These are phyloP conservation scores for Osedax fenrisi DNA, from an alignment of 2,888 invertebrate genomes.

Conservation along the genomic window DNA sequence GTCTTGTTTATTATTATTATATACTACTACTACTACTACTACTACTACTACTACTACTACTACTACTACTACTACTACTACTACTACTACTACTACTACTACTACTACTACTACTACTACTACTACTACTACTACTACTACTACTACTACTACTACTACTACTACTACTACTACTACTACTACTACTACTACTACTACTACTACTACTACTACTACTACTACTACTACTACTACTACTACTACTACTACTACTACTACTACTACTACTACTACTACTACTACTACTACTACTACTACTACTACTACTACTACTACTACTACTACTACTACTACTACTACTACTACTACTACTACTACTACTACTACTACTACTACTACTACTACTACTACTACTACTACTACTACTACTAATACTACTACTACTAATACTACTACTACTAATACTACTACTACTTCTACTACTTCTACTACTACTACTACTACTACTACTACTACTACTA, in stretches of 20 bases:
- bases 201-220: constrained; percentile 2
- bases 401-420: too few relatives aligned
- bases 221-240: background rate
- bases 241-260: background rate
- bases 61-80: too few relatives aligned
- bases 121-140: too few relatives aligned
- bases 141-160: too few relatives aligned
- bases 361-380: constrained; percentile 2
- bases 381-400: constrained; percentile 2
- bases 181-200: constrained; percentile 1
- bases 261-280: constrained; percentile 2
- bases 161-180: constrained; percentile 2
- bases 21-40: too few relatives aligned
- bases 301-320: constrained; percentile 2
- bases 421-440: too few relatives aligned
- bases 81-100: too few relatives aligned
- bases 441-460: too few relatives aligned
- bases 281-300: constrained; percentile 2
- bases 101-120: too few relatives aligned
- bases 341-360: constrained; percentile 1
- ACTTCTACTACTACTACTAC: background rate
- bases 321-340: constrained; percentile 2
- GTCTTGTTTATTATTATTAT: too few relatives aligned
- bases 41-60: too few relatives aligned
- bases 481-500: background rate